Evolutionary conservation across 2,113 vertebrate species (phyloP), one percentile per base, ranked within the genome.

Genomic region (Psilopsiagon aymara): DNA sequence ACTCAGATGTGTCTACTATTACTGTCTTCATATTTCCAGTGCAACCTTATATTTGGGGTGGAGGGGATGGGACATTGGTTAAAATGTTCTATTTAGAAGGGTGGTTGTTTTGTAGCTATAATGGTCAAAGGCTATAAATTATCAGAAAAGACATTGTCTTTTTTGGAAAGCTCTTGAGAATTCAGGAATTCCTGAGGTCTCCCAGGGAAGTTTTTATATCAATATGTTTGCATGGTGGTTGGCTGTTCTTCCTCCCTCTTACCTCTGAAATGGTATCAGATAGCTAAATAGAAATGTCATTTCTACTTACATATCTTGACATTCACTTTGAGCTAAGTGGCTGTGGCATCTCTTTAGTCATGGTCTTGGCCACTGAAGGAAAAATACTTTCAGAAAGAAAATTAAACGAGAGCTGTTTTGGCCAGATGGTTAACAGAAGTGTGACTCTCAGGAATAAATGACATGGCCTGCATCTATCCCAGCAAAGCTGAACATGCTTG

Each of bases 1-100:
- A 0, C 1, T 1, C 46, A 74, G 17, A 27, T 3, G 59, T 13
- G 5, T 59, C 23, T 11, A 18, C 25, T 64, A 7, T 35, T 28
- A 17, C 9, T 25, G 17, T 10, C 13, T 71, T 75, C 51, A 6
- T 11, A 6, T 46, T 79, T 51, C 1, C 6, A 63, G 24, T 13
- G 16, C 11, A 75, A 10, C 11, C 13, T 37, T 39, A 69, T 39
- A 69, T 70, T 59, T 46, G 6, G 4, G 4, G 7, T 4, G 8
- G 14, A 8, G 23, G 2, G n/a, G 24, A 25, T 25, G 2, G 17
- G 12, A 23, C 33, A 59, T 20, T 67, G 17, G 44, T 31, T 64
- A 59, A 68, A 43, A 27, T 4, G 2, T 43, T 53, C n/a, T 68
- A 2, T 66, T 77, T 41, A 41, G 9, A 75, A 63, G 3, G 37